Evolutionary conservation across 2,797 vertebrate genomes (phyloP).

Genomic region (Gephyroberyx darwinii): DNA sequence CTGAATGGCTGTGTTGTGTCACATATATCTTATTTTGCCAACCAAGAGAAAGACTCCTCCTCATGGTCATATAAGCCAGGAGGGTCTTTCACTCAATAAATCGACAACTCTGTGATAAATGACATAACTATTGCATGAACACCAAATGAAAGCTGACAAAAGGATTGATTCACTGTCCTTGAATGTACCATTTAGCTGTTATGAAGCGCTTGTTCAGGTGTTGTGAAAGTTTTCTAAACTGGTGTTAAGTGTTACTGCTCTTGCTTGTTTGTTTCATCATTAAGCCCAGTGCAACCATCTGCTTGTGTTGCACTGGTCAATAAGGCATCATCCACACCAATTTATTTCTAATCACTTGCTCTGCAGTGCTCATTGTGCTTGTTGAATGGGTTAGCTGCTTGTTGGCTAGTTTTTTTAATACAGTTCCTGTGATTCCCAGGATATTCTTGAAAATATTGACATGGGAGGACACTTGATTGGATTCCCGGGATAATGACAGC

Average conservation of each 20-base stretch:
- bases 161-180: conserved; percentile 6
- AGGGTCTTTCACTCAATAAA: conserved; percentile 8
- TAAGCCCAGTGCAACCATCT: conserved; percentile 5
- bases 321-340: conserved; percentile 40
- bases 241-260: conserved; percentile 16
- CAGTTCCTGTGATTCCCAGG: conserved; percentile 39
- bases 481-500: conserved; percentile 37
- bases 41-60: too few relatives aligned
- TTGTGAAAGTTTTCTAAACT: conserved; percentile 5
- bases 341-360: conserved; percentile 59
- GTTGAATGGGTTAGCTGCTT: conserved; percentile 30
- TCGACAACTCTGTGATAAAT: background rate
- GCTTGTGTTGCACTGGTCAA: conserved; percentile 44
- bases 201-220: conserved; percentile 7
- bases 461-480: background rate
- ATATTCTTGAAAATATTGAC: conserved; percentile 38
- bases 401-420: conserved; percentile 39
- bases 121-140: background rate
- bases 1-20: conserved; percentile 8
- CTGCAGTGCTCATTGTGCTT: conserved; percentile 34
- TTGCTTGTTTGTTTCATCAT: conserved; percentile 28
- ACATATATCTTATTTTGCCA: background rate
- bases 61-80: too few relatives aligned
- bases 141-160: background rate
- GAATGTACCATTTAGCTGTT: background rate